phyloP scores from a whole-genome alignment of 30 jellyfish, hydroid and myxozoan species.

The Hydractinia echinata region DNA sequence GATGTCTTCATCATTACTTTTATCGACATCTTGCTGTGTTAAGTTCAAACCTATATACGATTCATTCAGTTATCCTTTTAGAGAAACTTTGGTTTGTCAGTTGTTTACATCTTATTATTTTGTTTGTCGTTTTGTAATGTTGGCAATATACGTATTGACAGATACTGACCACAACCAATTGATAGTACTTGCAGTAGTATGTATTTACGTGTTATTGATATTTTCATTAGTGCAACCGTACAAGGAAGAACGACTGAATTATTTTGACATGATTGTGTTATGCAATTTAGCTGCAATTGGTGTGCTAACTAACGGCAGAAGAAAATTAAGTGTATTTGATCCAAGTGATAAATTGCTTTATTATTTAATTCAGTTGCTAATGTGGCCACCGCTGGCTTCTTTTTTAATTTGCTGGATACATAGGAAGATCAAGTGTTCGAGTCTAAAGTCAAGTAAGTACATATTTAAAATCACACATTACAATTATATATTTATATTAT shows the following conservation, averaged over 20 bases:
- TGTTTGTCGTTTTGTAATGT: slow-evolving; percentile 39
- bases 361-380: background rate
- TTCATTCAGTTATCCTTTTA: slow-evolving; percentile 41
- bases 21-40: slow-evolving; percentile 23
- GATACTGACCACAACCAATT: slow-evolving; percentile 43
- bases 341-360: background rate
- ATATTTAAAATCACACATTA: no score
- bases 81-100: background rate
- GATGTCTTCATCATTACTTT: slow-evolving; percentile 43
- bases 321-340: background rate
- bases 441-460: no score
- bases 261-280: background rate
- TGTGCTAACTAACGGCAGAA: background rate
- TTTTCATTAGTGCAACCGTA: slow-evolving; percentile 57
- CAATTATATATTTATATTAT: no score
- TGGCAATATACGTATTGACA: slow-evolving; percentile 26
- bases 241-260: slow-evolving; percentile 6
- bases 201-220: slow-evolving; percentile 32
- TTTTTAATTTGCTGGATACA: no score
- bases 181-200: slow-evolving; percentile 41
- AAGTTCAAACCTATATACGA: slow-evolving; percentile 47
- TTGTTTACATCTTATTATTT: slow-evolving; percentile 57
- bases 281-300: background rate
- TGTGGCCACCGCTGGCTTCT: background rate
- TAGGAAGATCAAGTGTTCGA: no score